A percentile compares a stretch with the other conserved stretches of the same genome.
Evolutionary conservation across 2,888 invertebrate genomes (phyloP).

Genomic region (Hecatera dysodea): DNA sequence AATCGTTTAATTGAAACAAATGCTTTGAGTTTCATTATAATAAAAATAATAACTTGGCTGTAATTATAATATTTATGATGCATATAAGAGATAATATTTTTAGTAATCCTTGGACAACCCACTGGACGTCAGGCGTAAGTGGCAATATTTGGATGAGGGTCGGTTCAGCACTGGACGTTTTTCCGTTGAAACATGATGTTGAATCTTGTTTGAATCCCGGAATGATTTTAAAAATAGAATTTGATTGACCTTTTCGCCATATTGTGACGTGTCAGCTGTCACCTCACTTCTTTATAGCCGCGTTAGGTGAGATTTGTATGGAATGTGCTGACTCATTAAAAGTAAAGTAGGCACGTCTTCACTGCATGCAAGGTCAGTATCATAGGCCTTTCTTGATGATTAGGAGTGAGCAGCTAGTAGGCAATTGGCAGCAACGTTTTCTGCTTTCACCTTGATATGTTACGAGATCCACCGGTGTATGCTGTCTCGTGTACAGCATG

Average conservation of each 20-base stretch:
- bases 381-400: conserved; percentile 14
- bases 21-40: no score
- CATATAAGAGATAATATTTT: no score
- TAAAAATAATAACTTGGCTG: no score
- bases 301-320: conserved; percentile 44
- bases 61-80: no score
- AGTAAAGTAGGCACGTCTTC: conserved; percentile 25
- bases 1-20: not conserved
- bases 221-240: conserved; percentile 26
- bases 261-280: conserved; percentile 43
- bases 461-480: not conserved
- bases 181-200: not conserved
- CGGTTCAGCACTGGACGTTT: not conserved
- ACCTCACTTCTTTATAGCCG: conserved; percentile 35
- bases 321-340: conserved; percentile 52
- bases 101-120: no score
- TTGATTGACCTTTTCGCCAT: conserved; percentile 43
- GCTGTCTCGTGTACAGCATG: no score
- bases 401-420: not conserved
- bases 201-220: not conserved
- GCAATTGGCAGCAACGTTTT: not conserved
- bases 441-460: conserved; percentile 14
- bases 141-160: not conserved
- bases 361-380: conserved; percentile 45
- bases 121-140: not conserved